Percentiles rank a stretch among this genome's conserved stretches.
Conservation (phyloP, 2,888 invertebrate species). For the Leptinotarsa juncta region DNA sequence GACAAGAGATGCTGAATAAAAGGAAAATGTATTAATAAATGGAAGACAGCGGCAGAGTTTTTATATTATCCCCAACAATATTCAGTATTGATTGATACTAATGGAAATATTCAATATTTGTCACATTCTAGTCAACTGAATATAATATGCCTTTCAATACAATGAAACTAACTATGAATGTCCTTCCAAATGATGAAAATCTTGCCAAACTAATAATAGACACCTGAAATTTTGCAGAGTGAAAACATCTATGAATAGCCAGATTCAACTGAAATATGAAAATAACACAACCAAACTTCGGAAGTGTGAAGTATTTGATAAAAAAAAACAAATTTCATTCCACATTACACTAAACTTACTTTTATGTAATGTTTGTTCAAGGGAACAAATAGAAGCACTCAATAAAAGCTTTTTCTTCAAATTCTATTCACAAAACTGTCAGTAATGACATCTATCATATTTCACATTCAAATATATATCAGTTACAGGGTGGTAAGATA, state of each 20-base stretch:
- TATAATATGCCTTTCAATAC: not conserved
- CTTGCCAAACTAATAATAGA: not conserved
- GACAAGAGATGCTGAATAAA: too few relatives aligned
- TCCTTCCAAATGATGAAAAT: not conserved
- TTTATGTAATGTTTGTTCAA: not conserved
- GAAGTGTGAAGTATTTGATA: not conserved
- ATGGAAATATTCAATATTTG: not conserved
- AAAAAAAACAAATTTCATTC: constrained; percentile 7
- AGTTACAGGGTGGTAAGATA: too few relatives aligned
- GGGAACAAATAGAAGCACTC: not conserved
- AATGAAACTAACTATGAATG: not conserved
- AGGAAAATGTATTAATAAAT: too few relatives aligned
- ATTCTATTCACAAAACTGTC: constrained; percentile 2
- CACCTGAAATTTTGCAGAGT: not conserved
- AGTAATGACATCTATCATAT: not conserved
- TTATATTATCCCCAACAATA: too few relatives aligned
- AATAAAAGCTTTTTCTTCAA: not conserved
- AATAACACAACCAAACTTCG: not conserved
- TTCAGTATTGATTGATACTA: not conserved
- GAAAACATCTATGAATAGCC: not conserved
- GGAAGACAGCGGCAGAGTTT: too few relatives aligned
- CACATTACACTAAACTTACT: constrained; percentile 3
- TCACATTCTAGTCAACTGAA: not conserved
- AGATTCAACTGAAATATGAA: not conserved
- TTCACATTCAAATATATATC: not conserved